A percentile compares a stretch with the other conserved stretches of the same genome.
These are phyloP conservation scores for Procavia capensis DNA, from an alignment of 2,113 vertebrate species.

Conservation along the genomic window DNA sequence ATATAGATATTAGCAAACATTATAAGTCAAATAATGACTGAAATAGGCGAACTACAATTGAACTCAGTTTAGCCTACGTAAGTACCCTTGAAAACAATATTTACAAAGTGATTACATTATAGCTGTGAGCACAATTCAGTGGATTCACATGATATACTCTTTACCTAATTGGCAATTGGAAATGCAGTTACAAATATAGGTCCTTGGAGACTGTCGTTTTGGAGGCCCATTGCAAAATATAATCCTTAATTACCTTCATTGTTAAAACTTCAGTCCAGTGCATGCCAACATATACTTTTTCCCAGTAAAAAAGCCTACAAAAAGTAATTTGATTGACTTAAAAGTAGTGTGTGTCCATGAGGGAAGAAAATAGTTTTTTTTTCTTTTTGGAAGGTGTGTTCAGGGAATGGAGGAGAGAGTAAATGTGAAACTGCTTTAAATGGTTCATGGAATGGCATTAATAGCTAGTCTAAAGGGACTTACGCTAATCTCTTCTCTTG, in stretches of 20 bases:
- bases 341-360: slow-evolving; percentile 58
- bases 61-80: slow-evolving; percentile 35
- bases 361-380: slow-evolving; percentile 52
- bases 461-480: slow-evolving; percentile 70
- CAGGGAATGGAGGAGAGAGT: slow-evolving; percentile 65
- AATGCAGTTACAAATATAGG: slow-evolving; percentile 53
- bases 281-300: slow-evolving; percentile 40
- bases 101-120: slow-evolving; percentile 12
- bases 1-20: background rate
- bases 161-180: slow-evolving; percentile 67
- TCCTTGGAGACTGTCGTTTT: slow-evolving; percentile 62
- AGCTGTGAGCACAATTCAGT: slow-evolving; percentile 26
- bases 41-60: slow-evolving; percentile 12
- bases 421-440: slow-evolving; percentile 77
- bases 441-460: slow-evolving; percentile 75
- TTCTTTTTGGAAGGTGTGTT: slow-evolving; percentile 56
- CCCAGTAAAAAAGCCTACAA: slow-evolving; percentile 22
- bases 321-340: slow-evolving; percentile 67
- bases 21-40: slow-evolving; percentile 22
- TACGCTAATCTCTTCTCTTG: slow-evolving; percentile 71
- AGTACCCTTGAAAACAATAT: background rate
- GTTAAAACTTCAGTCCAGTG: slow-evolving; percentile 43
- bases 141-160: slow-evolving; percentile 55
- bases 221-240: slow-evolving; percentile 57
- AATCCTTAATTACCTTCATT: slow-evolving; percentile 69